A percentile compares a stretch with the other conserved stretches of the same genome.
Conservation (phyloP, 2,113 vertebrate genomes). For the Prietella phreatophila region DNA sequence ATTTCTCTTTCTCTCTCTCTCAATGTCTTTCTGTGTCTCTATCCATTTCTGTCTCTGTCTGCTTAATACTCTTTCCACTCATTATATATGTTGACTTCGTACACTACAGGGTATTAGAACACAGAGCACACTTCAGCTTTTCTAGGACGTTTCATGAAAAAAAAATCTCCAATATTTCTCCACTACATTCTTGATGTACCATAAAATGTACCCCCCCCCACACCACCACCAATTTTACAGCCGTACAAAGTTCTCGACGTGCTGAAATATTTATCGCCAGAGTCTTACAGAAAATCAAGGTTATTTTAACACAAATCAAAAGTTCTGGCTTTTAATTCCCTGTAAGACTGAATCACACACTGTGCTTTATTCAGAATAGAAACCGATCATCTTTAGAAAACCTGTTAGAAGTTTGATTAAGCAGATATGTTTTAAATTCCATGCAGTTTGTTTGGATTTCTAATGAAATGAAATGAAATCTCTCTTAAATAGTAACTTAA, state of each 20-base stretch:
- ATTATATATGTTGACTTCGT: background rate
- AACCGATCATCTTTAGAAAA: no score
- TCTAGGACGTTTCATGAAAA: background rate
- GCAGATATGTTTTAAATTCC: background rate
- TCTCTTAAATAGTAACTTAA: background rate
- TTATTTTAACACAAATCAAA: background rate
- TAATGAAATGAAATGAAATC: background rate
- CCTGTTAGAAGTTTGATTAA: no score
- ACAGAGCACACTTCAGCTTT: background rate
- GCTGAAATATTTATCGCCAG: no score
- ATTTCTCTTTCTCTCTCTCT: background rate
- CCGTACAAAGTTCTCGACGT: background rate
- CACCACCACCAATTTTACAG: background rate
- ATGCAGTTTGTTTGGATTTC: background rate
- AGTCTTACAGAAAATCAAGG: background rate
- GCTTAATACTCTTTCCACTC: constrained; percentile 17
- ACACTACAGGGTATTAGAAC: background rate
- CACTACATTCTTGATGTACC: background rate
- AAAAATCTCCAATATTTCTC: background rate
- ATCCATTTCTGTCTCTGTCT: background rate
- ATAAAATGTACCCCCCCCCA: background rate
- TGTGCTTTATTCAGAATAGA: no score
- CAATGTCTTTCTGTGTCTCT: background rate
- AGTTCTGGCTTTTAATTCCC: no score
- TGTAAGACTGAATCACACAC: no score